Evolutionary conservation across 1,140 invertebrate species (phyloP).

Genomic region (Mycetomoellerius zeteki): DNA sequence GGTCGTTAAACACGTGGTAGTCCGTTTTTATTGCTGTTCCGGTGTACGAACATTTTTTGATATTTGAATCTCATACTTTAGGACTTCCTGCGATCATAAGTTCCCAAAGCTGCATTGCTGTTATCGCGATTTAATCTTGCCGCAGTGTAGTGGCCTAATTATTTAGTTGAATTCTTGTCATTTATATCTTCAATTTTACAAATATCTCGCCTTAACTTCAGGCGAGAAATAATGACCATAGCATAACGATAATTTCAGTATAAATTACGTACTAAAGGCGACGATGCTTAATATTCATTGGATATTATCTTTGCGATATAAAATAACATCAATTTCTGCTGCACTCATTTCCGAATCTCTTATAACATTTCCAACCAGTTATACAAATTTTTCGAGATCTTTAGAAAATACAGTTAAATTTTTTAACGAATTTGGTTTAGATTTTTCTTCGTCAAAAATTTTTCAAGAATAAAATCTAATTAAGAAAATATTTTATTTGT

Average conservation of each 20-base stretch:
- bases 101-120: conserved; percentile 38
- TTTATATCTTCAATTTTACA: not conserved
- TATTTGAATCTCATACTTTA: conserved; percentile 53
- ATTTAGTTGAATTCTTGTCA: conserved; percentile 36
- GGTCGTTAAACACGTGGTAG: conserved; percentile 53
- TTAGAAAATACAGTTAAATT: not conserved
- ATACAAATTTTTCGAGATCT: not conserved
- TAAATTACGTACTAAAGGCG: not conserved
- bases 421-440: not conserved
- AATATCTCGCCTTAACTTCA: not conserved
- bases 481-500: not conserved
- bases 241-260: not conserved
- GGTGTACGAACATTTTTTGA: conserved; percentile 38
- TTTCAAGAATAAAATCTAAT: not conserved
- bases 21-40: conserved; percentile 48
- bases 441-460: not conserved
- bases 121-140: conserved; percentile 37
- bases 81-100: conserved; percentile 36
- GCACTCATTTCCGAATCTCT: not conserved
- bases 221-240: not conserved
- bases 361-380: not conserved
- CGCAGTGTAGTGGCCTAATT: conserved; percentile 33
- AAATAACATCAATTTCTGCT: not conserved
- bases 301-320: not conserved
- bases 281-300: not conserved